Evolutionary conservation across 2,113 vertebrate species (phyloP).

Genomic region (Formicarius rufipectus): DNA sequence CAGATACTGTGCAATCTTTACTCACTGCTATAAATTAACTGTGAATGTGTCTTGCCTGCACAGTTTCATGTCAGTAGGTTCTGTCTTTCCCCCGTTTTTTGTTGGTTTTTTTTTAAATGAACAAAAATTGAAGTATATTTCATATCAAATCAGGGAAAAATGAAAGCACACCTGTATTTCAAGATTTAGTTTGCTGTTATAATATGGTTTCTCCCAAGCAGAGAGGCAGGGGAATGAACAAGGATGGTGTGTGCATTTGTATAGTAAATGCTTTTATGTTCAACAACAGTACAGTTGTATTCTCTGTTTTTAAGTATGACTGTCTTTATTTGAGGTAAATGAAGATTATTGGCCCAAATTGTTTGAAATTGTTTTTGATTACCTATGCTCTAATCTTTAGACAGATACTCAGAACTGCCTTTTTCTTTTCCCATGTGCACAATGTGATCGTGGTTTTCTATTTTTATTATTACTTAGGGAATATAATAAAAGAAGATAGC

Average conservation of each 20-base stretch:
- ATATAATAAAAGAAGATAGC: conserved; percentile 48
- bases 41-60: neutral
- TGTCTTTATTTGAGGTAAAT: conserved; percentile 61
- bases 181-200: neutral
- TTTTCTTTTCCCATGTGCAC: conserved; percentile 25
- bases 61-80: neutral
- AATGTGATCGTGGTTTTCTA: conserved; percentile 27
- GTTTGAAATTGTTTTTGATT: conserved; percentile 66
- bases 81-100: neutral
- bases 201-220: neutral
- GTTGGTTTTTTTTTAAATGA: neutral
- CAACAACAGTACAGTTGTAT: neutral
- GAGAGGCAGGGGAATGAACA: neutral
- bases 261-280: neutral
- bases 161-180: neutral
- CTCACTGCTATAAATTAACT: conserved; percentile 19
- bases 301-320: conserved; percentile 35
- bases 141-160: neutral
- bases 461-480: conserved; percentile 64
- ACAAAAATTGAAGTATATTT: neutral
- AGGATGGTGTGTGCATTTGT: neutral
- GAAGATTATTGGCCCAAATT: conserved; percentile 63
- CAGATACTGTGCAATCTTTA: conserved; percentile 24
- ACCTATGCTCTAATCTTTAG: conserved; percentile 47
- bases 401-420: conserved; percentile 26